phyloP scores from a whole-genome alignment of 1,140 invertebrate species.

The Araneus ventricosus region DNA sequence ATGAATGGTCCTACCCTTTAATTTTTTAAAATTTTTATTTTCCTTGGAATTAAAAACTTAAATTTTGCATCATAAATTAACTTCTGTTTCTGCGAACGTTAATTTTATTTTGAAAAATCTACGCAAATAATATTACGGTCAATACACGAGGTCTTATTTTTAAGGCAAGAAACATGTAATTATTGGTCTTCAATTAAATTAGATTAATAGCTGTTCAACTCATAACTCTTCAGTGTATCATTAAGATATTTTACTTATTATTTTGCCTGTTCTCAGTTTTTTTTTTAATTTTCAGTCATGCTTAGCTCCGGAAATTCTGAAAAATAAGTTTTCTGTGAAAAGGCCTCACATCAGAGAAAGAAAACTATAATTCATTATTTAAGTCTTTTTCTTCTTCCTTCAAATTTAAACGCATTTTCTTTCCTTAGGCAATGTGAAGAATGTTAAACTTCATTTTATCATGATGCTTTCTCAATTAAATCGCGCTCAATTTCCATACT shows the following conservation, averaged over 20 bases:
- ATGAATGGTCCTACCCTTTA: no score
- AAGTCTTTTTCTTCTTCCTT: background rate
- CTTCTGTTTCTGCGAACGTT: background rate
- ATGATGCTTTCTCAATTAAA: conserved; percentile 8
- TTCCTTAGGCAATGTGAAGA: background rate
- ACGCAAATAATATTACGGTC: background rate
- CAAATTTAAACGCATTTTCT: background rate
- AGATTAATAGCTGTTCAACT: background rate
- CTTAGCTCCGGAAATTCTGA: background rate
- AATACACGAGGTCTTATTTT: background rate
- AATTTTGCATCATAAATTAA: background rate
- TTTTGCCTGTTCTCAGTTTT: background rate
- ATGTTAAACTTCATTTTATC: conserved; percentile 15
- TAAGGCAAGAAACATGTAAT: background rate
- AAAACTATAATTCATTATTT: conserved; percentile 11
- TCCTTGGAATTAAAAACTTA: no score
- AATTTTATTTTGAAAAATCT: background rate
- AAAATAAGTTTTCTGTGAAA: conserved; percentile 4
- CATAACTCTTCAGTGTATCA: background rate
- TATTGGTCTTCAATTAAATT: conserved; percentile 15
- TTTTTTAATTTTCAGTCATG: background rate
- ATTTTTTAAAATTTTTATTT: no score
- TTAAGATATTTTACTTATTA: background rate
- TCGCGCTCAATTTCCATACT: background rate
- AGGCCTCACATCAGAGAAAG: background rate